Evolutionary conservation across 2,888 invertebrate species (phyloP).

Genomic region (Vandiemenella viatica): DNA sequence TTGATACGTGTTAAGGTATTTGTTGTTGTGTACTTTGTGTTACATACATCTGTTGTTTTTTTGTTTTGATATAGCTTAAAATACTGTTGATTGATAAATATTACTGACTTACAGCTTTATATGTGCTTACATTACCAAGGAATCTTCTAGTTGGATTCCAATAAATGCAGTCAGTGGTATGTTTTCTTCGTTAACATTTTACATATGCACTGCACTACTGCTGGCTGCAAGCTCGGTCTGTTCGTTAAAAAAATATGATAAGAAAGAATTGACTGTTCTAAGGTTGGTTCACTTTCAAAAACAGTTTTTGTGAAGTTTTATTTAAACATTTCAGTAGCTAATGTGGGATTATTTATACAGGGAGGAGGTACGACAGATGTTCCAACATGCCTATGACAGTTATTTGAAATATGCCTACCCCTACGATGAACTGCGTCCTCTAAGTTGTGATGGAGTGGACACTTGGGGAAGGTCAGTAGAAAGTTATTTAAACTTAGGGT

Average conservation of each 20-base stretch:
- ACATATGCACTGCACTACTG: no score
- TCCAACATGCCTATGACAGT: slow-evolving; percentile 94
- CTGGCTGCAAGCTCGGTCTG: no score
- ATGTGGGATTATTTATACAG: slow-evolving; percentile 25
- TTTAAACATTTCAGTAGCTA: background rate
- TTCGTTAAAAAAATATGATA: background rate
- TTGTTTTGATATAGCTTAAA: no score
- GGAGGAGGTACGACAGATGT: slow-evolving; percentile 86
- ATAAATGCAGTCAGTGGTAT: no score
- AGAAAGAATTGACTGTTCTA: background rate
- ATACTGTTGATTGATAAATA: no score
- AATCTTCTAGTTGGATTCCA: no score
- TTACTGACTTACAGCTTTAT: no score
- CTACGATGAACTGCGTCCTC: slow-evolving; percentile 87
- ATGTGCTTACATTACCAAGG: no score
- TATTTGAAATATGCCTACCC: slow-evolving; percentile 89
- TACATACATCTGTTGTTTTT: no score
- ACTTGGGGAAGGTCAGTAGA: slow-evolving; percentile 71
- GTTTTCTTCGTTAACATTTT: no score
- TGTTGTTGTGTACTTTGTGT: no score
- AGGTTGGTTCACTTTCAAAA: background rate
- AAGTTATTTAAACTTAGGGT: background rate
- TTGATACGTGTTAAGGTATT: no score
- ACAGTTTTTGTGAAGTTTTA: background rate
- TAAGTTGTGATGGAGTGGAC: slow-evolving; percentile 90